A percentile compares a stretch with the other conserved stretches of the same genome.
Conservation (phyloP, 2,888 invertebrate species). For the Brachyptera risi region DNA sequence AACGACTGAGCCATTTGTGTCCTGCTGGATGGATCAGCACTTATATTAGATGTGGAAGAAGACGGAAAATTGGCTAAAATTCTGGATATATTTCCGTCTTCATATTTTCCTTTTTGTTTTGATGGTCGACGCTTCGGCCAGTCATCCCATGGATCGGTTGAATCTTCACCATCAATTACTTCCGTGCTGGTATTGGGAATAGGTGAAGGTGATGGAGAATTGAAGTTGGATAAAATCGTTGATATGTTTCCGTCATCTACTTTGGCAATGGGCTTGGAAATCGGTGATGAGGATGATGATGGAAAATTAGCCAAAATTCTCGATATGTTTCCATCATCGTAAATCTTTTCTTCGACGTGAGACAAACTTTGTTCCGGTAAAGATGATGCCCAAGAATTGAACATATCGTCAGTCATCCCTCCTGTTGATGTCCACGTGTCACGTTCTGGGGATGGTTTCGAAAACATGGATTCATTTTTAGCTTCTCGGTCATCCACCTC, state of each 20-base stretch:
- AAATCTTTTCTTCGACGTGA: not conserved
- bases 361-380: not conserved
- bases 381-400: no score
- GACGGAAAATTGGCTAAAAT: constrained; percentile 2
- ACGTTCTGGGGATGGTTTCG: not conserved
- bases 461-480: not conserved
- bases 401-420: not conserved
- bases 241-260: not conserved
- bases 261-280: not conserved
- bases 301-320: not conserved
- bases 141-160: not conserved
- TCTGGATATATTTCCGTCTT: constrained; percentile 4
- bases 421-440: not conserved
- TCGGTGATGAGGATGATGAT: not conserved
- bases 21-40: not conserved
- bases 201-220: no score
- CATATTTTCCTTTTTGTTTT: not conserved
- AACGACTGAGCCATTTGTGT: not conserved
- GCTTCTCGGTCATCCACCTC: not conserved
- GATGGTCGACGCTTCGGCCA: not conserved
- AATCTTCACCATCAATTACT: not conserved
- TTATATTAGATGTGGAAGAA: not conserved
- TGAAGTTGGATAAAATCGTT: not conserved
- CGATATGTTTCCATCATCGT: constrained; percentile 8
- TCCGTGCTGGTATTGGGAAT: no score